Conservation (phyloP, 2,113 vertebrate species). For the Tragelaphus buxtoni region DNA sequence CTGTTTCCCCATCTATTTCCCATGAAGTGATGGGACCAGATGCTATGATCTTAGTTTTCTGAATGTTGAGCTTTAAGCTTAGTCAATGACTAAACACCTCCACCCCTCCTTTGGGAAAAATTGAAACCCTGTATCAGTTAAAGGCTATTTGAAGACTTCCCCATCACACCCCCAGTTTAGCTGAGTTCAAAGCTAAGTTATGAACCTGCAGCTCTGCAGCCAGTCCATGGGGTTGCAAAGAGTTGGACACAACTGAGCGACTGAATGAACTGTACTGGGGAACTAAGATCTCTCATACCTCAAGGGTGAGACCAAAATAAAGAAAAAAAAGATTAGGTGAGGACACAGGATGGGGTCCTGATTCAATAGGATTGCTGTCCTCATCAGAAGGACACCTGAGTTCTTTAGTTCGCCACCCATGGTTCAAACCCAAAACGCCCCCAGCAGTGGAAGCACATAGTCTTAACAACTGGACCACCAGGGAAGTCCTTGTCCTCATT, state of each 20-base stretch:
- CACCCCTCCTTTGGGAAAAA: background rate
- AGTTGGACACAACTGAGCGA: accelerated
- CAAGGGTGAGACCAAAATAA: background rate
- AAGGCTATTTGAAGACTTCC: background rate
- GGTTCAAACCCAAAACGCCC: background rate
- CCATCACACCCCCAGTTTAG: background rate
- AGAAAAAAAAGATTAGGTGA: background rate
- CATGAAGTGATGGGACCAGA: too few relatives aligned
- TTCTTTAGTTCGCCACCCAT: background rate
- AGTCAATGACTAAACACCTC: background rate
- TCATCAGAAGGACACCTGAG: background rate
- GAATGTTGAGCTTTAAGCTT: background rate
- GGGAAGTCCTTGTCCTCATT: background rate
- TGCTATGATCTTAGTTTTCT: too few relatives aligned
- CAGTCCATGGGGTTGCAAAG: background rate
- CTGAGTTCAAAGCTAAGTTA: background rate
- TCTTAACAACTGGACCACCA: background rate
- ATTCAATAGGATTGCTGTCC: background rate
- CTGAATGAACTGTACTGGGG: background rate
- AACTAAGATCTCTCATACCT: background rate
- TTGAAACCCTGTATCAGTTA: background rate
- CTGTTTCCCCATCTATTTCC: too few relatives aligned
- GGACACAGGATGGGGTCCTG: background rate
- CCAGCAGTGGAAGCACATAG: background rate
- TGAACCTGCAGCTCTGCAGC: background rate